Conservation (phyloP, 2,888 invertebrate species). For the Chaitophorus viminalis region DNA sequence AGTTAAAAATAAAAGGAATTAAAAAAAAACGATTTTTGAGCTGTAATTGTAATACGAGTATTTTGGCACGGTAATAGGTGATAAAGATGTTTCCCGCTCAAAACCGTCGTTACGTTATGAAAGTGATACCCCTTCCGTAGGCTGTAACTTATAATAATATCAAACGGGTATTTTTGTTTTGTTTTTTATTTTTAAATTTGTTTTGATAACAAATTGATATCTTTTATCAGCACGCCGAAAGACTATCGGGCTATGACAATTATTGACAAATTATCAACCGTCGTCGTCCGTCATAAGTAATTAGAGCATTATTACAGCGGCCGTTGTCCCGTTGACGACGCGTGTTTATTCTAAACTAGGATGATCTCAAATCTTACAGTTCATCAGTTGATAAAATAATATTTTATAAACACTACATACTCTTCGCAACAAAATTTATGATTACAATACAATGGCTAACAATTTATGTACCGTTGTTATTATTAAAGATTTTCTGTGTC, state of each 20-base stretch:
- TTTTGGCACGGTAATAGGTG: no score
- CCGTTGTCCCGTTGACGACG: not conserved
- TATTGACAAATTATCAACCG: no score
- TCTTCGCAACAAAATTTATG: no score
- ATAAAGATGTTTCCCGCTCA: constrained; percentile 40
- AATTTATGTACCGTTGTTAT: not conserved
- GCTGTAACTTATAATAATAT: not conserved
- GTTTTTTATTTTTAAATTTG: not conserved
- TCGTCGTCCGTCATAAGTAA: not conserved
- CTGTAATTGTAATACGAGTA: no score
- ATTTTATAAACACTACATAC: no score
- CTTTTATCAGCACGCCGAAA: not conserved
- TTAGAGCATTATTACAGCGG: not conserved
- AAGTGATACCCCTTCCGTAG: not conserved
- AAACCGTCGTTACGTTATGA: not conserved
- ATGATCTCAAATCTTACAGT: not conserved
- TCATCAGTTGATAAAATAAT: no score
- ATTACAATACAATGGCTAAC: not conserved
- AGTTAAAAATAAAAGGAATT: not conserved
- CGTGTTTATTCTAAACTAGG: not conserved
- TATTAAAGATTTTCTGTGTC: not conserved
- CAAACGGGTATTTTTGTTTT: not conserved
- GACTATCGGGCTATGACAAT: not conserved
- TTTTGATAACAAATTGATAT: not conserved
- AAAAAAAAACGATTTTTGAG: not conserved